Percentiles rank a stretch among this genome's conserved stretches.
Evolutionary conservation across 2,113 vertebrate species (phyloP).

Genomic region (Urocynchramus pylzowi): DNA sequence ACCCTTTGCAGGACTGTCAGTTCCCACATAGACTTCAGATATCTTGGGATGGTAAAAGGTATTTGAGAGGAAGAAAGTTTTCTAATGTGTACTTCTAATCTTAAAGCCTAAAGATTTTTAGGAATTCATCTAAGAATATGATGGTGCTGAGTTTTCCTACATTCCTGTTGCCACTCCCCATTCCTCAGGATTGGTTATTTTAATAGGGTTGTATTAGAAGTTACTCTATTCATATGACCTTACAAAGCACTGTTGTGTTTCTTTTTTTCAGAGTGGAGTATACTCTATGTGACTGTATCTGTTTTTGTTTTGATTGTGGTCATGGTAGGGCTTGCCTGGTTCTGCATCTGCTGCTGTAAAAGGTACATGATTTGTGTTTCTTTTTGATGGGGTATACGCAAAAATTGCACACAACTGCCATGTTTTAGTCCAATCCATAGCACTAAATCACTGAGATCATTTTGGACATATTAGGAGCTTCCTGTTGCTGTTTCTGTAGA

Average conservation of each 20-base stretch:
- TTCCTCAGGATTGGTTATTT: neutral
- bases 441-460: neutral
- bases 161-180: neutral
- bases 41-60: neutral
- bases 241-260: neutral
- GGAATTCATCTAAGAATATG: neutral
- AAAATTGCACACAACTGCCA: neutral
- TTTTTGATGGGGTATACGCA: neutral
- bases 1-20: neutral
- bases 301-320: slow-evolving; percentile 72
- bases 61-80: neutral
- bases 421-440: neutral
- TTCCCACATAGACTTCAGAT: neutral
- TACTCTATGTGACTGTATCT: slow-evolving; percentile 82
- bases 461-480: neutral
- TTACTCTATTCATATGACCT: neutral
- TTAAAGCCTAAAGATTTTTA: neutral
- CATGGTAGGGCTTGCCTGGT: slow-evolving; percentile 76
- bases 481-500: neutral
- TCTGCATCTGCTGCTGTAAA: slow-evolving; percentile 85
- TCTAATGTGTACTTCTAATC: neutral
- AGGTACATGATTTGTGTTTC: slow-evolving; percentile 70
- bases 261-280: slow-evolving; percentile 83
- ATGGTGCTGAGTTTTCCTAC: neutral
- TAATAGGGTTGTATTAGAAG: neutral